Conservation (phyloP, 1,140 invertebrate genomes). For the Stenopsyche tienmushanensis region DNA sequence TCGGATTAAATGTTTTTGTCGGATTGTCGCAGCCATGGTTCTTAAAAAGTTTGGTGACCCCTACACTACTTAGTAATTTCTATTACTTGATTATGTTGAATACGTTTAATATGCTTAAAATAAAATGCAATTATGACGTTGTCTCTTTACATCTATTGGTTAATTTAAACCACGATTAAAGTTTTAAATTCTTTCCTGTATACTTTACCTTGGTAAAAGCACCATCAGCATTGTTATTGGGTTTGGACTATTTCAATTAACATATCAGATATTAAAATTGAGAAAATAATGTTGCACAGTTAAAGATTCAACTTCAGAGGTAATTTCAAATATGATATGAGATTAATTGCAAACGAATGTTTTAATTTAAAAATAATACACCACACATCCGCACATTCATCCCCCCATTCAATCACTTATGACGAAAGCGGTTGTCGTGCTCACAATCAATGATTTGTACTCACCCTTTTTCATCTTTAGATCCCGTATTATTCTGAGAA, state of each 20-base stretch:
- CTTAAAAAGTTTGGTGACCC: too few species aligned
- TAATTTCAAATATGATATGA: not conserved
- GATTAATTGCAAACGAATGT: not conserved
- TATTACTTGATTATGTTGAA: too few species aligned
- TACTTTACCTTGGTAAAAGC: slow-evolving; percentile 81
- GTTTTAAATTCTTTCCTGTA: slow-evolving; percentile 21
- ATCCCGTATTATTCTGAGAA: slow-evolving; percentile 67
- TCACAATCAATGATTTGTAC: too few species aligned
- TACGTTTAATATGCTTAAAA: not conserved
- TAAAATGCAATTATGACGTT: not conserved
- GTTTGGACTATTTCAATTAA: slow-evolving; percentile 56
- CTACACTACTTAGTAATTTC: too few species aligned
- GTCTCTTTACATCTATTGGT: not conserved
- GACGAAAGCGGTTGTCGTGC: too few species aligned
- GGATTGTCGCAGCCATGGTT: too few species aligned
- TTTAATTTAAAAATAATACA: not conserved
- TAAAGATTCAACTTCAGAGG: not conserved
- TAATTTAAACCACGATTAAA: not conserved
- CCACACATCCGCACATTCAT: not conserved
- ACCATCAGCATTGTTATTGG: slow-evolving; percentile 80
- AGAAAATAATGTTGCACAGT: not conserved
- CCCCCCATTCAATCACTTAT: too few species aligned
- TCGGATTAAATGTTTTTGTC: too few species aligned
- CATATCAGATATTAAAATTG: slow-evolving; percentile 12
- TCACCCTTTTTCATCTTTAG: slow-evolving; percentile 72